These are phyloP conservation scores for Trissolcus japonicus DNA, from an alignment of 2,888 invertebrate genomes.

Conservation along the genomic window DNA sequence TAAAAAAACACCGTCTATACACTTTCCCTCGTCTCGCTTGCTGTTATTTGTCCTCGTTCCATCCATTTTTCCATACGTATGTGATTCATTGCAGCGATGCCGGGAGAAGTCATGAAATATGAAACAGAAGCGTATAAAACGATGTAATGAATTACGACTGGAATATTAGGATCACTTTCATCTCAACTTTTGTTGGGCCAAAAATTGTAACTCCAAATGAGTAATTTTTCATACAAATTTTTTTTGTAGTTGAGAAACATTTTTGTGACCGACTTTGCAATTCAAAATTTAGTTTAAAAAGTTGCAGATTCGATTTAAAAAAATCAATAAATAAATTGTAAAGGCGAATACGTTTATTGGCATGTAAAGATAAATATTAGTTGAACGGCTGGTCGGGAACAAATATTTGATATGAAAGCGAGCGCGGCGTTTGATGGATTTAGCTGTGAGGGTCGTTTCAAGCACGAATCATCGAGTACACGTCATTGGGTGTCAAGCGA, in stretches of 20 bases:
- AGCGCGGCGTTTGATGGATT: conserved; percentile 40
- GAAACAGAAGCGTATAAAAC: conserved; percentile 18
- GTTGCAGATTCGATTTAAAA: background rate
- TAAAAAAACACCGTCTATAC: conserved; percentile 51
- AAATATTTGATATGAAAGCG: conserved; percentile 46
- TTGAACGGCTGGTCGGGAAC: conserved; percentile 8
- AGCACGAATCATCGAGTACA: conserved; percentile 45
- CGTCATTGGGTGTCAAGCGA: conserved; percentile 53
- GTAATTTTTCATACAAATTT: no score
- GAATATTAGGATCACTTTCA: no score
- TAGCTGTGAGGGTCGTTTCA: conserved; percentile 33
- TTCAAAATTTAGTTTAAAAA: no score
- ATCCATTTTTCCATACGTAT: conserved; percentile 38
- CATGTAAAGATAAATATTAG: background rate
- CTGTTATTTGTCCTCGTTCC: conserved; percentile 48
- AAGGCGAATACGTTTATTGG: background rate
- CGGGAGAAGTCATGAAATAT: conserved; percentile 46
- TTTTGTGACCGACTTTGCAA: no score
- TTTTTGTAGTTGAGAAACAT: background rate
- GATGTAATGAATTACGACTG: conserved; percentile 35
- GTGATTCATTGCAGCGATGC: conserved; percentile 40
- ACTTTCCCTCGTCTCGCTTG: conserved; percentile 34
- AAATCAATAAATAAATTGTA: conserved; percentile 11
- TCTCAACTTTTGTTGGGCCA: no score
- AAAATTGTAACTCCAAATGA: no score